Conservation (phyloP, 2,888 invertebrate genomes). For the Apotomis turbidana region DNA sequence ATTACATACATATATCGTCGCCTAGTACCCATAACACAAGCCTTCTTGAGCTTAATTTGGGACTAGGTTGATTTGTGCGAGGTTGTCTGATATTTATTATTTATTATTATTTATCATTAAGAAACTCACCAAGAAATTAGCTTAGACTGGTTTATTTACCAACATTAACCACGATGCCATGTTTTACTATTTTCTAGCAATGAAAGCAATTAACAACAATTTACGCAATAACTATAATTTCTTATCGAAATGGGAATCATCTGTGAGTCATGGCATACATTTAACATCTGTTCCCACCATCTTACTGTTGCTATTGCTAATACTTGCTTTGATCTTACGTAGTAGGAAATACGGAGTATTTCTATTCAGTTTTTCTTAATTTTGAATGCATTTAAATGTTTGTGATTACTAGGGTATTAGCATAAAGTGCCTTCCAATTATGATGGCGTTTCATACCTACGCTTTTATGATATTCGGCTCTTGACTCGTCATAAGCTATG, state of each 20-base stretch:
- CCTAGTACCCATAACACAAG: too few relatives aligned
- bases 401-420: conserved; percentile 56
- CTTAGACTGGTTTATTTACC: background rate
- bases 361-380: conserved; percentile 40
- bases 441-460: conserved; percentile 60
- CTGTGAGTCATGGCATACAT: conserved; percentile 45
- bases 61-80: too few relatives aligned
- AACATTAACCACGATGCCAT: conserved; percentile 3
- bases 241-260: conserved; percentile 50
- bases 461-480: conserved; percentile 41
- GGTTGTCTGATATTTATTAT: too few relatives aligned
- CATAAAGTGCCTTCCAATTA: conserved; percentile 69
- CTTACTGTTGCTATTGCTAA: conserved; percentile 6
- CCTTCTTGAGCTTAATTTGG: too few relatives aligned
- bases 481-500: conserved; percentile 1
- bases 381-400: conserved; percentile 44
- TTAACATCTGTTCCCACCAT: conserved; percentile 38
- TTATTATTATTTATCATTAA: too few relatives aligned
- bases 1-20: too few relatives aligned
- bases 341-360: conserved; percentile 41
- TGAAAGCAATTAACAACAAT: conserved; percentile 33
- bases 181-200: background rate
- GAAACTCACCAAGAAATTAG: background rate
- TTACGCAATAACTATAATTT: conserved; percentile 35
- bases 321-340: background rate